Conservation (phyloP, 1,140 invertebrate species). For the Ptiloglossa arizonensis region DNA sequence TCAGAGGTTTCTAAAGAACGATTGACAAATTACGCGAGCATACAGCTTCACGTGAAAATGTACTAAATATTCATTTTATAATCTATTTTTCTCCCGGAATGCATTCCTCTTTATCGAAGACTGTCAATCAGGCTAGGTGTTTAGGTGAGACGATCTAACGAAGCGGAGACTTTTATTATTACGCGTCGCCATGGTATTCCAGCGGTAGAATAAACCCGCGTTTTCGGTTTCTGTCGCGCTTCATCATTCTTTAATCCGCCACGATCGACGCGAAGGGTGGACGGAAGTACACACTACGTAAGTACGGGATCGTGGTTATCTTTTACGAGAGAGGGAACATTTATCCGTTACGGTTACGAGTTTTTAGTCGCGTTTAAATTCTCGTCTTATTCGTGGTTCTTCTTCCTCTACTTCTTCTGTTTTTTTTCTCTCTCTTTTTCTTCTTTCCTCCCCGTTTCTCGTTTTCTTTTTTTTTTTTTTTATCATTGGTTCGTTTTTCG, state of each 20-base stretch:
- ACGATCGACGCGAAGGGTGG: too few relatives aligned
- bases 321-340: not conserved
- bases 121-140: constrained; percentile 57
- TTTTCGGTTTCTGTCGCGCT: not conserved
- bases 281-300: too few relatives aligned
- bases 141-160: constrained; percentile 11
- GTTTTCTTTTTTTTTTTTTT: not conserved
- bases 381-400: constrained; percentile 8
- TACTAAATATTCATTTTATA: constrained; percentile 55
- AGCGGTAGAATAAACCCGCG: not conserved
- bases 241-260: too few relatives aligned
- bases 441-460: not conserved
- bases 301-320: too few relatives aligned
- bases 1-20: constrained; percentile 45
- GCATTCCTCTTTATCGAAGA: constrained; percentile 67
- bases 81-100: constrained; percentile 54
- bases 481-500: constrained; percentile 20
- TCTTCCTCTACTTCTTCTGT: too few relatives aligned
- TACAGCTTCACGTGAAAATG: constrained; percentile 31
- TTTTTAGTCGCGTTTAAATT: constrained; percentile 32
- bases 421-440: too few relatives aligned
- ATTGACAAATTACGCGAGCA: constrained; percentile 31
- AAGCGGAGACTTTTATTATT: not conserved
- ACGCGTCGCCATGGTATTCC: constrained; percentile 1
- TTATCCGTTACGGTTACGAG: constrained; percentile 31